Percentiles rank a stretch among this genome's conserved stretches.
Conservation (phyloP, 2,113 vertebrate species). For the Phoenicopterus ruber region DNA sequence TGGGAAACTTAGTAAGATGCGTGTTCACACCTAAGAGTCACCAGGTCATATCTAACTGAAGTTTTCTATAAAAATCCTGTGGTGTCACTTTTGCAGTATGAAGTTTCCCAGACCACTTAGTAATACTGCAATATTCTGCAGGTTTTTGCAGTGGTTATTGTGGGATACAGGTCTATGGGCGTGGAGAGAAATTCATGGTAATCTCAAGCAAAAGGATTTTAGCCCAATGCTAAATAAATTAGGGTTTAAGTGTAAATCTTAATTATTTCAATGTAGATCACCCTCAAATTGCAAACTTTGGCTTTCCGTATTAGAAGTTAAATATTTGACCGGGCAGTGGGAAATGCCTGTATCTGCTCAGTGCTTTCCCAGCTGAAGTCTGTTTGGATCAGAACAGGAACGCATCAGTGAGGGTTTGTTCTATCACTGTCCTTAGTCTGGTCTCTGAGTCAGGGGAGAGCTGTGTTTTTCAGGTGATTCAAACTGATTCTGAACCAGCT, state of each 20-base stretch:
- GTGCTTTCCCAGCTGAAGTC: not conserved
- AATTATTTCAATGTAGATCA: not conserved
- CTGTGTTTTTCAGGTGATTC: not conserved
- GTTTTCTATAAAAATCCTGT: not conserved
- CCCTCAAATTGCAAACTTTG: not conserved
- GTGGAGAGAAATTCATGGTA: not conserved
- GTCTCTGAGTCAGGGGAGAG: not conserved
- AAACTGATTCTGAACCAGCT: not conserved
- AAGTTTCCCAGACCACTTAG: not conserved
- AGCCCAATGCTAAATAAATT: not conserved
- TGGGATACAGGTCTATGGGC: not conserved
- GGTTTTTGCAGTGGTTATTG: not conserved
- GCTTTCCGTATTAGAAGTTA: not conserved
- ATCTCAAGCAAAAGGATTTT: not conserved
- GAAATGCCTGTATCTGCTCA: not conserved
- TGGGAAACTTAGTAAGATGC: not conserved
- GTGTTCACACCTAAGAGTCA: not conserved
- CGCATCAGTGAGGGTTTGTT: not conserved
- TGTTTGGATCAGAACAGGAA: not conserved
- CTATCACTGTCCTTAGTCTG: not conserved
- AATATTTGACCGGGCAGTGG: not conserved
- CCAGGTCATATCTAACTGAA: not conserved
- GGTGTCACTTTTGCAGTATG: not conserved
- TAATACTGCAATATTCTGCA: not conserved
- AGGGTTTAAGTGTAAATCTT: not conserved